These are phyloP conservation scores for Pocota personata DNA, from an alignment of 2,888 invertebrate genomes.

Conservation along the genomic window DNA sequence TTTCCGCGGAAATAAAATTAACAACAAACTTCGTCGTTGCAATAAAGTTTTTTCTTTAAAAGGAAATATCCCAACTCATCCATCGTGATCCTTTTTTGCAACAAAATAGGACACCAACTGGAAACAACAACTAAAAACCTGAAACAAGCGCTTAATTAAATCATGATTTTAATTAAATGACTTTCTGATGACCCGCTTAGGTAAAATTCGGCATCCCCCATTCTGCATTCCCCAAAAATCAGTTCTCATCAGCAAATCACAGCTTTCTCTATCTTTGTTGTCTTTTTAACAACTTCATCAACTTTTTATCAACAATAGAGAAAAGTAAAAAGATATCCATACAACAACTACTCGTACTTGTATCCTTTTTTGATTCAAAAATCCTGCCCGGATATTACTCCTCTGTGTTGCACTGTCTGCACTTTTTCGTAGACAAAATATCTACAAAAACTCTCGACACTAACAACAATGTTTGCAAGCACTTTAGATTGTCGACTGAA, in stretches of 20 bases:
- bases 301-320: conserved; percentile 8
- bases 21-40: conserved; percentile 1
- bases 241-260: conserved; percentile 14
- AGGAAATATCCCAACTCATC: background rate
- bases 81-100: background rate
- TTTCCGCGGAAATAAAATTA: conserved; percentile 8
- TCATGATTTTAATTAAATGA: conserved; percentile 54
- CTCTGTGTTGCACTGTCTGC: conserved; percentile 13
- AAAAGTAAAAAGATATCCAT: background rate
- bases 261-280: background rate
- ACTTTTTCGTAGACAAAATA: conserved; percentile 19
- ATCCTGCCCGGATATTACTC: conserved; percentile 9
- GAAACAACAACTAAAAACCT: background rate
- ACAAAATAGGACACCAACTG: background rate
- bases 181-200: conserved; percentile 36
- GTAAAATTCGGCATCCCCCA: background rate
- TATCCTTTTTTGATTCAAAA: conserved; percentile 2
- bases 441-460: background rate
- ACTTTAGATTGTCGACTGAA: conserved; percentile 64
- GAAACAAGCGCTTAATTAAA: conserved; percentile 29
- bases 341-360: background rate
- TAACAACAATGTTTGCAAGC: conserved; percentile 53
- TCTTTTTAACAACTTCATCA: conserved; percentile 13
- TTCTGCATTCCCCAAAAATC: background rate
- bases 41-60: conserved; percentile 1